Percentiles rank a stretch among this genome's conserved stretches.
These are phyloP conservation scores for Drosophila infuscata DNA, from an alignment of 2,888 invertebrate genomes.

Conservation along the genomic window DNA sequence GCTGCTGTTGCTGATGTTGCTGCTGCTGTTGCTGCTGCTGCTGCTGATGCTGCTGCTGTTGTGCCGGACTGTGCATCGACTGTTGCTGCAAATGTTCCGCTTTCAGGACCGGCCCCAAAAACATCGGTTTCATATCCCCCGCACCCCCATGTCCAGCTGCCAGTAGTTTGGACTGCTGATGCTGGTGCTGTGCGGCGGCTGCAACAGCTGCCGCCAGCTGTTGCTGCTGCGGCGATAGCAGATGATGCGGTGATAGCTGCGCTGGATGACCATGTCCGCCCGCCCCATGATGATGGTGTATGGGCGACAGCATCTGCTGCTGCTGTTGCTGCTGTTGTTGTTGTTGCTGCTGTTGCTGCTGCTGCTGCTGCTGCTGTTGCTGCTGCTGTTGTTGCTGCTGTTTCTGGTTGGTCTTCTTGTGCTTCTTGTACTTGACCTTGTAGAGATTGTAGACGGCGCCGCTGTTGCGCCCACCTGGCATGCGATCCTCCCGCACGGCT, in stretches of 20 bases:
- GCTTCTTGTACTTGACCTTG: conserved; percentile 99
- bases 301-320: conserved; percentile 82
- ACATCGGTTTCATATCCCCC: conserved; percentile 81
- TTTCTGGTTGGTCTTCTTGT: conserved; percentile 92
- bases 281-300: conserved; percentile 83
- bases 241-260: conserved; percentile 79
- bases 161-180: conserved; percentile 79
- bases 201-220: conserved; percentile 82
- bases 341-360: conserved; percentile 85
- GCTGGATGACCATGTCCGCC: conserved; percentile 82
- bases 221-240: conserved; percentile 81
- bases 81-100: conserved; percentile 77
- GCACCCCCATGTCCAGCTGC: conserved; percentile 43
- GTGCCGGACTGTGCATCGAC: conserved; percentile 80
- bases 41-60: conserved; percentile 76
- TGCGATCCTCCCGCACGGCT: conserved; percentile 99
- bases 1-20: conserved; percentile 69
- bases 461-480: conserved; percentile 99
- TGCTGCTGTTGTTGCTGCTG: conserved; percentile 85
- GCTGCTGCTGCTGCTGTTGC: conserved; percentile 86
- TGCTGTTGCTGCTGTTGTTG: conserved; percentile 84
- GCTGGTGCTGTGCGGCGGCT: conserved; percentile 81
- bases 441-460: conserved; percentile 99
- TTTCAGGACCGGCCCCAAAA: conserved; percentile 80
- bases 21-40: conserved; percentile 78